A percentile compares a stretch with the other conserved stretches of the same genome.
Conservation (phyloP, 92 coral and sea anemone genomes). For the Muricea muricata region DNA sequence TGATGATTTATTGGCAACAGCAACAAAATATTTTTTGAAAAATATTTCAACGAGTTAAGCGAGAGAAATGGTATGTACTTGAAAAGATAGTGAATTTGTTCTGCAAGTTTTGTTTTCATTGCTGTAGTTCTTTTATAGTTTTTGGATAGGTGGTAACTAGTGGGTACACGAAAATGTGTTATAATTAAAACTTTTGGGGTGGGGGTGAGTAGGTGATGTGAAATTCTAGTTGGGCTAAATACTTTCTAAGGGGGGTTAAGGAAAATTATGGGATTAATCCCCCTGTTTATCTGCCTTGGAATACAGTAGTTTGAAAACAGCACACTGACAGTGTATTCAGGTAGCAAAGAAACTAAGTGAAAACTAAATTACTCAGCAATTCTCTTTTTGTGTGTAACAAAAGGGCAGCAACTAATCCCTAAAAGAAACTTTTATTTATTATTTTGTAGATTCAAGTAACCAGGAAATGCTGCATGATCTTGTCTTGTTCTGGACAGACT, state of each 20-base stretch:
- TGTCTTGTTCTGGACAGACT: conserved; percentile 48
- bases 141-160: neutral
- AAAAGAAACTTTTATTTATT: conserved; percentile 17
- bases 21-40: no score
- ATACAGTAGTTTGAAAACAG: no score
- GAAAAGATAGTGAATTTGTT: no score
- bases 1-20: neutral
- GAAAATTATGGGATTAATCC: no score
- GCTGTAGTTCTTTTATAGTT: conserved; percentile 3
- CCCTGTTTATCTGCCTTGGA: no score
- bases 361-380: neutral
- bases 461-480: conserved; percentile 33
- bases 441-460: conserved; percentile 12
- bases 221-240: no score
- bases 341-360: neutral
- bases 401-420: conserved; percentile 3
- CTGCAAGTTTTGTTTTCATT: neutral
- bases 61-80: conserved; percentile 42
- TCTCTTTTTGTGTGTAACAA: neutral
- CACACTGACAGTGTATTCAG: no score
- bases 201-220: no score
- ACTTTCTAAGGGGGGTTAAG: no score
- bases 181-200: no score
- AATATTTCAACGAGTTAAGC: conserved; percentile 36
- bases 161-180: no score